phyloP scores from a whole-genome alignment of 2,888 invertebrate genomes.

The Myopa tessellatipennis region DNA sequence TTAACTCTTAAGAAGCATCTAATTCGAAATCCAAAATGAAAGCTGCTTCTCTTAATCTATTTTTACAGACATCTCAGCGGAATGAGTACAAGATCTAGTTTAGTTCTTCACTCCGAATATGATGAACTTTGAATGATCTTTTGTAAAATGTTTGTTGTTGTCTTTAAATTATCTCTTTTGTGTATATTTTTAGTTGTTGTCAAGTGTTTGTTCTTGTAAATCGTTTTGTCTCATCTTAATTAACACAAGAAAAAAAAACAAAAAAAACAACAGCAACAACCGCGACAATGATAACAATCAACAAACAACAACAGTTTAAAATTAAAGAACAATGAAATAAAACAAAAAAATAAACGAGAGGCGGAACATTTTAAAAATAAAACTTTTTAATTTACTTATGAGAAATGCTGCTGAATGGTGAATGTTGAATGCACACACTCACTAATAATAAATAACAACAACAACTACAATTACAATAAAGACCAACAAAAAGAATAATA shows the following conservation, averaged over 20 bases:
- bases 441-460: too few species aligned
- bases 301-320: background rate
- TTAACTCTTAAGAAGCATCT: too few species aligned
- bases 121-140: too few species aligned
- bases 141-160: too few species aligned
- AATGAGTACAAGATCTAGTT: too few species aligned
- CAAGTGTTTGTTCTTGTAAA: background rate
- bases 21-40: too few species aligned
- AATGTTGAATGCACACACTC: too few species aligned
- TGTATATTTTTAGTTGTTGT: constrained; percentile 8
- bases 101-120: too few species aligned
- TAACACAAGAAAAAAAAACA: background rate
- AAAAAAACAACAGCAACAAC: background rate
- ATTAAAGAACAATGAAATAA: background rate
- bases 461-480: too few species aligned
- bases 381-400: background rate
- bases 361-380: background rate
- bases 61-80: too few species aligned
- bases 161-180: background rate
- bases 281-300: background rate
- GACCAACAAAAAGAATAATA: background rate
- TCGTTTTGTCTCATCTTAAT: background rate
- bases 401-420: background rate
- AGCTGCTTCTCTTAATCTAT: too few species aligned
- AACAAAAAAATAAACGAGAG: too few species aligned